Conservation (phyloP, 2,113 vertebrate genomes). For the Alectura lathami region DNA sequence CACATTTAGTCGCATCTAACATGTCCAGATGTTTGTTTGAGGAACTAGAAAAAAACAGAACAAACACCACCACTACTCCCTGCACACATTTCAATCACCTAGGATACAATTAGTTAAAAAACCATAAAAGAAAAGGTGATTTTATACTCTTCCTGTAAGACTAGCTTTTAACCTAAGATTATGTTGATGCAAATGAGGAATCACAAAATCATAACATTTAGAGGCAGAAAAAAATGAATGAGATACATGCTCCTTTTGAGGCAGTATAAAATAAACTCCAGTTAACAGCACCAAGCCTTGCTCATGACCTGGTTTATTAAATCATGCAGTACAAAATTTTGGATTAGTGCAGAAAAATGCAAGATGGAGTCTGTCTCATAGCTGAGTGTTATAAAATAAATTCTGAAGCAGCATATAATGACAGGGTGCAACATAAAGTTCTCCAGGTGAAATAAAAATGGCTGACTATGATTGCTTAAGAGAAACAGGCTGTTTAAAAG, state of each 20-base stretch:
- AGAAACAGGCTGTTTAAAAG: conserved; percentile 30
- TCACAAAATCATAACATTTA: background rate
- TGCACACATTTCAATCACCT: background rate
- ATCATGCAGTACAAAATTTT: background rate
- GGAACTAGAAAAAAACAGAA: background rate
- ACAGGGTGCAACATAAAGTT: conserved; percentile 38
- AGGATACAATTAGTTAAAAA: background rate
- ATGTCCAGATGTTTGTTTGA: background rate
- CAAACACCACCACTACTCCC: background rate
- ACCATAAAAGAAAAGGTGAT: background rate
- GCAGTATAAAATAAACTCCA: conserved; percentile 22
- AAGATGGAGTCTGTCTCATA: background rate
- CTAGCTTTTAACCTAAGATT: background rate
- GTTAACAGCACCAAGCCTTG: background rate
- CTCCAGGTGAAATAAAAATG: conserved; percentile 37
- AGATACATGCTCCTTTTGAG: background rate
- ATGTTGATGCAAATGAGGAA: background rate
- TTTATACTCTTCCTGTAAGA: background rate
- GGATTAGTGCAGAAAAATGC: background rate
- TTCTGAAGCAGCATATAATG: background rate
- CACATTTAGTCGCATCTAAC: background rate
- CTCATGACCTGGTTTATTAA: conserved; percentile 14
- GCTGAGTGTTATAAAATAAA: conserved; percentile 20
- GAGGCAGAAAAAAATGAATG: background rate
- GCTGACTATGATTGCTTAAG: conserved; percentile 1